phyloP scores from a whole-genome alignment of 2,888 invertebrate species.

The Listrodromus nycthemerus region DNA sequence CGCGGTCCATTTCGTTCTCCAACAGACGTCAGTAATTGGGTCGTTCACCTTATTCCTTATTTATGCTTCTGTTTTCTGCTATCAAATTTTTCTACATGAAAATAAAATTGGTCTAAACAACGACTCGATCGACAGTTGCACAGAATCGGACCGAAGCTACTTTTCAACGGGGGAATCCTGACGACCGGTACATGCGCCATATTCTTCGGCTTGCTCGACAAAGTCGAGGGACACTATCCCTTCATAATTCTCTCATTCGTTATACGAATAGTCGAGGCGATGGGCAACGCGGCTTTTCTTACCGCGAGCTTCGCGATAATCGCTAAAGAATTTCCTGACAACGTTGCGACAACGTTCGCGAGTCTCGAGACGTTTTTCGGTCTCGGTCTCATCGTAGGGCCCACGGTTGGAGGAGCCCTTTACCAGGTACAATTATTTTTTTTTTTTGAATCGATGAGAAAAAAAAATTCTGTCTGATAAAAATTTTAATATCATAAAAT shows the following conservation, averaged over 20 bases:
- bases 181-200: conserved; percentile 94
- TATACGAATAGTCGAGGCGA: conserved; percentile 92
- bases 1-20: too few species aligned
- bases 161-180: conserved; percentile 93
- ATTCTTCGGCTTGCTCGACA: conserved; percentile 89
- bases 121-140: conserved; percentile 86
- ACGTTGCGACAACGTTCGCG: conserved; percentile 94
- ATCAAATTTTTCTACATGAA: too few species aligned
- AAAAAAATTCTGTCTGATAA: too few species aligned
- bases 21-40: too few species aligned
- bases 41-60: neutral
- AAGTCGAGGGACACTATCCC: conserved; percentile 89
- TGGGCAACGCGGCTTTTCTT: conserved; percentile 94
- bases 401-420: conserved; percentile 94
- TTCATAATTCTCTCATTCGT: conserved; percentile 92
- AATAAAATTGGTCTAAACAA: neutral
- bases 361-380: conserved; percentile 95
- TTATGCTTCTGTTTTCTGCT: neutral
- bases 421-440: conserved; percentile 86
- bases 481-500: conserved; percentile 29
- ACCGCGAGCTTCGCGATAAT: conserved; percentile 95
- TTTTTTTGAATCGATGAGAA: conserved; percentile 4
- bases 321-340: conserved; percentile 94
- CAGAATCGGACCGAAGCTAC: conserved; percentile 91
- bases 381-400: conserved; percentile 94